phyloP scores from a whole-genome alignment of 2,888 invertebrate species.

The Mesochorus sp. region DNA sequence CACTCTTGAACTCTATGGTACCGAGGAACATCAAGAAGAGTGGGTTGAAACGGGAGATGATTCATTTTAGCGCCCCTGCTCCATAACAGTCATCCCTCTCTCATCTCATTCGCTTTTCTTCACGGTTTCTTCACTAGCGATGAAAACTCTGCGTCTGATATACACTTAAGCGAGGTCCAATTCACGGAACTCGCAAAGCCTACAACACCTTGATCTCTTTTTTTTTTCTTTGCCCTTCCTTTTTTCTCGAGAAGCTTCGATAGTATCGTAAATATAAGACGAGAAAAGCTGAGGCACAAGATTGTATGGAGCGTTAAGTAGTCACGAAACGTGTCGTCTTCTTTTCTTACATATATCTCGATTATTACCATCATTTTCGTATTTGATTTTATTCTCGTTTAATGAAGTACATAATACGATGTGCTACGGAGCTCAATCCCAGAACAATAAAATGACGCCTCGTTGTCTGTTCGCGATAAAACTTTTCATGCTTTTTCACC shows the following conservation, averaged over 20 bases:
- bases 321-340: slow-evolving; percentile 5
- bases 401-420: background rate
- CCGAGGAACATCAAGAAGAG: slow-evolving; percentile 47
- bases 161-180: slow-evolving; percentile 54
- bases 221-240: background rate
- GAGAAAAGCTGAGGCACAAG: background rate
- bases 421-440: background rate
- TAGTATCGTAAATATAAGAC: background rate
- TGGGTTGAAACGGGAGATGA: slow-evolving; percentile 32
- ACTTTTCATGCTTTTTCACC: background rate
- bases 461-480: background rate
- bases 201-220: background rate
- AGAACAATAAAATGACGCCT: background rate
- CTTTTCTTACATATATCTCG: background rate
- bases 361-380: background rate
- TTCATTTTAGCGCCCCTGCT: slow-evolving; percentile 33
- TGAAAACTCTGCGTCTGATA: slow-evolving; percentile 42
- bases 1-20: slow-evolving; percentile 59
- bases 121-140: slow-evolving; percentile 36
- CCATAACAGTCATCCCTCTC: slow-evolving; percentile 35
- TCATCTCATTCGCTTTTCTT: slow-evolving; percentile 19
- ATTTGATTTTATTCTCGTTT: background rate
- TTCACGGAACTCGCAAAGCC: slow-evolving; percentile 58
- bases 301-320: background rate
- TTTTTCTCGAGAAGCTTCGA: background rate